These are phyloP conservation scores for Drosophila prolongata DNA, from an alignment of 2,888 invertebrate genomes.

Conservation along the genomic window DNA sequence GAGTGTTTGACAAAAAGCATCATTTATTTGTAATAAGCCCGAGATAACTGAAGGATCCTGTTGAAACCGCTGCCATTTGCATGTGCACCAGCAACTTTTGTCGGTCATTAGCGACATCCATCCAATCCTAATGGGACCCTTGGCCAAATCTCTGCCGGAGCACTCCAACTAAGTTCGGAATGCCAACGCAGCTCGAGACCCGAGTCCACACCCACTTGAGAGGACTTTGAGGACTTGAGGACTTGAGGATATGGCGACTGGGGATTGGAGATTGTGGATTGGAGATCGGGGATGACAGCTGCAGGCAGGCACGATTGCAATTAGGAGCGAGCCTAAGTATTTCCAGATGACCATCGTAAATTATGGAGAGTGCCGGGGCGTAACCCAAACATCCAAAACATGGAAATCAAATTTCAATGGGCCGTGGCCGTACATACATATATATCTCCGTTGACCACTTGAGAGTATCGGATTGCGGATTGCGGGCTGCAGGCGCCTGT, in stretches of 20 bases:
- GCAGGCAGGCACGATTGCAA: conserved; percentile 29
- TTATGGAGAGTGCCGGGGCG: conserved; percentile 46
- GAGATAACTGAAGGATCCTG: conserved; percentile 2
- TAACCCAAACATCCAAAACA: conserved; percentile 71
- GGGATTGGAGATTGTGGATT: background rate
- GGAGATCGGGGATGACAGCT: conserved; percentile 30
- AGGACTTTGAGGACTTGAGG: background rate
- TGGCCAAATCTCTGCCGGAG: background rate
- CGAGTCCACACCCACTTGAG: conserved; percentile 13
- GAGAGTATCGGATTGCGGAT: conserved; percentile 26
- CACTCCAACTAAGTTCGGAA: conserved; percentile 8
- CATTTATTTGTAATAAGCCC: background rate
- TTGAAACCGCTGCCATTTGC: background rate
- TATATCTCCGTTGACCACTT: conserved; percentile 54
- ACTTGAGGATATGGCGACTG: conserved; percentile 6
- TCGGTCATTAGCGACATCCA: conserved; percentile 8
- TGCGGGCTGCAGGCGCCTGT: conserved; percentile 4
- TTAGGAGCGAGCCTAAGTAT: conserved; percentile 25
- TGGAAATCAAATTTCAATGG: conserved; percentile 71
- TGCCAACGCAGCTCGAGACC: background rate
- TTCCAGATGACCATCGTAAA: conserved; percentile 40
- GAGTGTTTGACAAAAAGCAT: background rate
- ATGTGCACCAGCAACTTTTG: background rate
- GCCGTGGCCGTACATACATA: background rate
- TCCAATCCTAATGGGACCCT: conserved; percentile 5